phyloP scores from a whole-genome alignment of 2,888 invertebrate species.

The Pristionchus exspectatus region DNA sequence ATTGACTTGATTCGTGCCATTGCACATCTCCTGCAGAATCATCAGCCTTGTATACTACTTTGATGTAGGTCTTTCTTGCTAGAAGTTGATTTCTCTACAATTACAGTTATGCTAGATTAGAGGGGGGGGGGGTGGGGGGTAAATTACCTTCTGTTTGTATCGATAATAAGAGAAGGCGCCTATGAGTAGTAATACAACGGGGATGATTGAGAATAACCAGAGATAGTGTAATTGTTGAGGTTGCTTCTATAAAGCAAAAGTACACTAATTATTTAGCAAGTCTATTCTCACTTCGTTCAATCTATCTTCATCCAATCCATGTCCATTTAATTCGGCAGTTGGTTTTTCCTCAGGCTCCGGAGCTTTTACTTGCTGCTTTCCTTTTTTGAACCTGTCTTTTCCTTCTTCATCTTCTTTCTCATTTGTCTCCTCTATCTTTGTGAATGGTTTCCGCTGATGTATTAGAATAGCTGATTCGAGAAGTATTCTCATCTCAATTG shows the following conservation, averaged over 20 bases:
- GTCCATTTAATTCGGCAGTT: neutral
- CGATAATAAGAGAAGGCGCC: neutral
- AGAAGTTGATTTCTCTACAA: constrained; percentile 33
- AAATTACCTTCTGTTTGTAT: constrained; percentile 16
- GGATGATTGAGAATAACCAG: neutral
- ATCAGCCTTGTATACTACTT: constrained; percentile 32
- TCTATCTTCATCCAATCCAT: neutral
- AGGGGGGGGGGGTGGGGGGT: neutral
- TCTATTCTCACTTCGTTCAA: neutral
- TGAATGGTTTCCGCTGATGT: neutral
- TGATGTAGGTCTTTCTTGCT: constrained; percentile 42
- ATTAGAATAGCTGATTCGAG: neutral
- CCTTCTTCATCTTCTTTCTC: neutral
- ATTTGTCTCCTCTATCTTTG: neutral
- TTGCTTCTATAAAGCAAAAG: neutral
- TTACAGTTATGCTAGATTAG: neutral
- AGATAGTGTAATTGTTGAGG: neutral
- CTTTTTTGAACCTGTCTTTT: neutral
- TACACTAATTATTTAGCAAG: neutral
- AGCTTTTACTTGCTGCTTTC: neutral
- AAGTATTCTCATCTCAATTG: neutral
- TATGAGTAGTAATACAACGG: neutral
- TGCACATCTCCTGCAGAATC: constrained; percentile 2
- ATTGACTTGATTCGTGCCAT: constrained; percentile 49
- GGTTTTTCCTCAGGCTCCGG: neutral